Conservation (phyloP, 2,797 vertebrate species). For the Cephalopachus bancanus region DNA sequence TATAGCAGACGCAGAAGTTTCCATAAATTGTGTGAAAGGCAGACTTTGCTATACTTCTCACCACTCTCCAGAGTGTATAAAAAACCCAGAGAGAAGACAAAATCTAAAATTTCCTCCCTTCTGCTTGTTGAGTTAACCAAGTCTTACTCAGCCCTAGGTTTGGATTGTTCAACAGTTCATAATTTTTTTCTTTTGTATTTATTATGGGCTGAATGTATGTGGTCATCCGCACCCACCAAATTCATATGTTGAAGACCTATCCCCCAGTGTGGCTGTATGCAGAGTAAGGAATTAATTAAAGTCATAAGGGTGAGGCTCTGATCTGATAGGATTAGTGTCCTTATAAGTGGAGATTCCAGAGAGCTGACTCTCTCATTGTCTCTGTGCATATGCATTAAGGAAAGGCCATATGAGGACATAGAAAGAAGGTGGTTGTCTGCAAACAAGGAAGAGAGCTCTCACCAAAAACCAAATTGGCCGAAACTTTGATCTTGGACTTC, state of each 20-base stretch:
- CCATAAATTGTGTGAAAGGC: neutral
- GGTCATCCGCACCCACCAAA: neutral
- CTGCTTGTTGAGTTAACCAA: neutral
- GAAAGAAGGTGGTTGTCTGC: neutral
- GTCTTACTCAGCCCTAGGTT: neutral
- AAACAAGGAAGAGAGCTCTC: neutral
- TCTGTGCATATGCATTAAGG: neutral
- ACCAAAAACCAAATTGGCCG: neutral
- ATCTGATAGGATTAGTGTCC: neutral
- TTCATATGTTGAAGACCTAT: neutral
- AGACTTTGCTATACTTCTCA: constrained; percentile 39
- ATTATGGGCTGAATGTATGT: neutral
- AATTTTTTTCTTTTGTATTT: neutral
- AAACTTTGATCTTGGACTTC: neutral
- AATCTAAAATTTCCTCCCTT: constrained; percentile 56
- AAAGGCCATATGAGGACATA: neutral
- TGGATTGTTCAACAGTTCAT: neutral
- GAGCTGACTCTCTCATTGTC: neutral
- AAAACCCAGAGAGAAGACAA: constrained; percentile 7
- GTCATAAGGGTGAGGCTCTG: neutral
- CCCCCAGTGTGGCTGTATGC: neutral
- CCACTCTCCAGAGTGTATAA: neutral
- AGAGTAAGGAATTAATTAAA: neutral
- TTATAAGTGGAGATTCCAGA: neutral
- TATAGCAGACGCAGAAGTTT: constrained; percentile 1